These are phyloP conservation scores for Timandra comae DNA, from an alignment of 2,888 invertebrate species.

Conservation along the genomic window DNA sequence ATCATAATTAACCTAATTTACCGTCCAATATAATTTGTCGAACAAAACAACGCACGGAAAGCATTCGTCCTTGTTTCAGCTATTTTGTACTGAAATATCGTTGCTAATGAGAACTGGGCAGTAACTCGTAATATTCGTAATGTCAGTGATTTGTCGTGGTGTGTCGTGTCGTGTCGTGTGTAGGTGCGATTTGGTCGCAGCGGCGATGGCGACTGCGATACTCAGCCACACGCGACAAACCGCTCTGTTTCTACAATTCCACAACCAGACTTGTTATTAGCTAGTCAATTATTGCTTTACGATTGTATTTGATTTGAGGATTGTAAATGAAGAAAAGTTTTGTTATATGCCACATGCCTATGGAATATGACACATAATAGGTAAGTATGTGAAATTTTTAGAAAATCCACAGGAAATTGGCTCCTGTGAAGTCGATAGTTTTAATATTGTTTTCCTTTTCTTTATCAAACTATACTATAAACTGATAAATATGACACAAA, in stretches of 20 bases:
- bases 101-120: conserved; percentile 54
- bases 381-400: too few species aligned
- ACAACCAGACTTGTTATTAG: too few species aligned
- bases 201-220: not conserved
- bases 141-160: conserved; percentile 55
- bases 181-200: conserved; percentile 8
- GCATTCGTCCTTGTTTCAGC: conserved; percentile 29
- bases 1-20: not conserved
- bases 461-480: too few species aligned
- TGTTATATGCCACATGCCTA: too few species aligned
- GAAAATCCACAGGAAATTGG: too few species aligned
- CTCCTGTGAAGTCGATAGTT: too few species aligned
- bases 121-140: conserved; percentile 34
- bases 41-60: not conserved
- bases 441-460: too few species aligned
- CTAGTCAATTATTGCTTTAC: too few species aligned
- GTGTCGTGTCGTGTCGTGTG: conserved; percentile 7
- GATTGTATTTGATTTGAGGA: too few species aligned
- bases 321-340: too few species aligned
- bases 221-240: not conserved
- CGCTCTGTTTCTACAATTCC: not conserved
- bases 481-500: too few species aligned
- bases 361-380: too few species aligned
- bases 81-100: conserved; percentile 43
- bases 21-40: conserved; percentile 1